Conservation (phyloP, 2,113 vertebrate genomes). For the Struthio camelus region DNA sequence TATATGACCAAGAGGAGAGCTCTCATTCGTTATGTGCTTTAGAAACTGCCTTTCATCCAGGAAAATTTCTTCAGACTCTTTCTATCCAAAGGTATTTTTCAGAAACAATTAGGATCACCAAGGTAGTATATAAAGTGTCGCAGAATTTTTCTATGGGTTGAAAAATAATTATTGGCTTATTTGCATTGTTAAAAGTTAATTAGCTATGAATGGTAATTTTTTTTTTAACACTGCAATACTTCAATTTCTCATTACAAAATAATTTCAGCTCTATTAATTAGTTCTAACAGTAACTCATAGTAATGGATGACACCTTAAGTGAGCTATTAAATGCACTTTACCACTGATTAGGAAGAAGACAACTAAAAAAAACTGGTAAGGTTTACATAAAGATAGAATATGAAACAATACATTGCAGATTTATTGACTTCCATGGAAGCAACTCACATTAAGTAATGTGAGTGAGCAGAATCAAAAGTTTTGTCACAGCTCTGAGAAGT, state of each 20-base stretch:
- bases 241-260: conserved; percentile 72
- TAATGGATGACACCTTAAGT: conserved; percentile 74
- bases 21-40: neutral
- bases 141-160: conserved; percentile 55
- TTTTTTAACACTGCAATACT: conserved; percentile 33
- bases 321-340: conserved; percentile 68
- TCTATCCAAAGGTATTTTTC: conserved; percentile 43
- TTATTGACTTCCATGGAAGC: neutral
- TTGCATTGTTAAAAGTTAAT: conserved; percentile 58
- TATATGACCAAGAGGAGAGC: neutral
- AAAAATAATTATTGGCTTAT: conserved; percentile 61
- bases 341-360: conserved; percentile 62
- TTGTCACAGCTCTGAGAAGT: neutral
- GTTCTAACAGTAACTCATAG: conserved; percentile 70
- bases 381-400: conserved; percentile 66
- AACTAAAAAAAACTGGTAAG: conserved; percentile 51
- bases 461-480: neutral
- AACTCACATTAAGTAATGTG: neutral
- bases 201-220: conserved; percentile 53
- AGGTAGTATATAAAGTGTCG: conserved; percentile 52
- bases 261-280: conserved; percentile 71
- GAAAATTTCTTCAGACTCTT: neutral
- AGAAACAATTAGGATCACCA: conserved; percentile 60
- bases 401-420: conserved; percentile 50
- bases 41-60: conserved; percentile 3